phyloP scores from a whole-genome alignment of 2,113 vertebrate genomes.

The Serinus canaria region DNA sequence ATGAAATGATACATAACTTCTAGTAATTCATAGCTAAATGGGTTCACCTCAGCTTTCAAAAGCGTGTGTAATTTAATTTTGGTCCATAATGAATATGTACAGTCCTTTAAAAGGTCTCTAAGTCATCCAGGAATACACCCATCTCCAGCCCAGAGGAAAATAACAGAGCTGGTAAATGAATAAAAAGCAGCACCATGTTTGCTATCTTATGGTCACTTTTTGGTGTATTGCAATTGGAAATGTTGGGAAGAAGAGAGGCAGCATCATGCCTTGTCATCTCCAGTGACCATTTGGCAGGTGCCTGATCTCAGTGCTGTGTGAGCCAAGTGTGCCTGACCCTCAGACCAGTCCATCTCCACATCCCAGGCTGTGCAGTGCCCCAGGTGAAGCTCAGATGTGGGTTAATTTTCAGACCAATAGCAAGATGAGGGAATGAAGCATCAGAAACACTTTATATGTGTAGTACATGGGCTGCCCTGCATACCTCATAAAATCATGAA shows the following conservation, averaged over 20 bases:
- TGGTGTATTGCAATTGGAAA: neutral
- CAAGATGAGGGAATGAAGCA: neutral
- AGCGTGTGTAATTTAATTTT: neutral
- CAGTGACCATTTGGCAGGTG: neutral
- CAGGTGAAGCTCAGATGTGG: neutral
- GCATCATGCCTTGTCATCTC: rapidly evolving
- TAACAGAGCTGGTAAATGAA: neutral
- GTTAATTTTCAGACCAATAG: neutral
- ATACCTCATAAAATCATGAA: neutral
- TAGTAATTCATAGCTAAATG: neutral
- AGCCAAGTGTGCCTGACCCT: neutral
- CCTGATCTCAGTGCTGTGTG: neutral
- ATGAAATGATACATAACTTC: neutral
- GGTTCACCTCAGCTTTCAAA: neutral
- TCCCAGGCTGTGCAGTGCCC: rapidly evolving
- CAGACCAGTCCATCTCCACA: rapidly evolving
- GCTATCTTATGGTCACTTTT: neutral
- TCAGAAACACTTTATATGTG: neutral
- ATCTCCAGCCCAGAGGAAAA: neutral
- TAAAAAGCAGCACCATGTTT: neutral
- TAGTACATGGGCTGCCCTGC: neutral
- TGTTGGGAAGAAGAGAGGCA: neutral
- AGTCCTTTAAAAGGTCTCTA: neutral
- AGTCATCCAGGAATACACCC: neutral
- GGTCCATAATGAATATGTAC: neutral